Conservation (phyloP, 2,113 vertebrate species). For the Delphinus delphis region DNA sequence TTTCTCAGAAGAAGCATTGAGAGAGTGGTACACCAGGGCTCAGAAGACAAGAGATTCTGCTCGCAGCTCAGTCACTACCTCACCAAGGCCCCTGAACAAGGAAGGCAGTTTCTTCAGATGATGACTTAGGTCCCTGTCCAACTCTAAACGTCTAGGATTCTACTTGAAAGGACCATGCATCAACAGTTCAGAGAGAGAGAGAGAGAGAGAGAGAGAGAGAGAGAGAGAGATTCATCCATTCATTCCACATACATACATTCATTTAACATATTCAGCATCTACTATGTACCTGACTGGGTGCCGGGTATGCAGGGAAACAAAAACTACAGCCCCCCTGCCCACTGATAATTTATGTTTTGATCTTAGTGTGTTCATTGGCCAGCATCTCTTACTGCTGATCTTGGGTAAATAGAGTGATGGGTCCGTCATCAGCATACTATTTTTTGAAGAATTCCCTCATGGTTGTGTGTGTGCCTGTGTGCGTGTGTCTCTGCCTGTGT, state of each 20-base stretch:
- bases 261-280: not conserved
- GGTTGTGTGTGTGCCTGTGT: not conserved
- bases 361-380: not conserved
- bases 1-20: slow-evolving; percentile 5
- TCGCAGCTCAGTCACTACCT: not conserved
- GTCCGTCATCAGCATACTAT: not conserved
- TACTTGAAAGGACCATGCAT: not conserved
- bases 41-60: not conserved
- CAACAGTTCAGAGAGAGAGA: not conserved
- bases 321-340: not conserved
- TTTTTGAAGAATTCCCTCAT: not conserved
- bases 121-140: not conserved
- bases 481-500: not conserved
- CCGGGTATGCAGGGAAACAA: not conserved
- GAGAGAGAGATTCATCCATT: not conserved
- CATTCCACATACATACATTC: not conserved
- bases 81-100: not conserved
- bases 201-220: not conserved
- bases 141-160: not conserved
- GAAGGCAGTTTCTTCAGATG: not conserved
- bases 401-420: not conserved
- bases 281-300: not conserved
- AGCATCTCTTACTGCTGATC: not conserved
- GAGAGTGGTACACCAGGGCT: not conserved
- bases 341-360: not conserved